Base-by-base conservation (phyloP, 1,140 invertebrate species). In the Phocides pigmalion region DNA sequence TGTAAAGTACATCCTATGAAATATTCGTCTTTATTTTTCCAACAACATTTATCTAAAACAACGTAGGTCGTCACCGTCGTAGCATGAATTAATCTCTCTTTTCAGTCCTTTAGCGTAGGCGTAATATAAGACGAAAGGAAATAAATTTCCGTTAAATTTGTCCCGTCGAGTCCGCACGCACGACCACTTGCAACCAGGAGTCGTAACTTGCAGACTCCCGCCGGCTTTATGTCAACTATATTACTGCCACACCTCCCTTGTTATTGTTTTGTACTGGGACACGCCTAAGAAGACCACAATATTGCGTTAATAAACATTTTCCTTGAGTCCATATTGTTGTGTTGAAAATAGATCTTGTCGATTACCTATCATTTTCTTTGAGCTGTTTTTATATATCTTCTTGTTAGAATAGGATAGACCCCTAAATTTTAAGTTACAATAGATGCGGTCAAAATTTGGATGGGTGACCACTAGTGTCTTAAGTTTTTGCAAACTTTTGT, bases 121-220 rank as follows among this genome's bases (percentile, higher is more conserved):
- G 22, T 58, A 42, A 56, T 25, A 19, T 58, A 19, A 58, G 42
- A 58, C 54, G 42, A 58, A 50, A 28, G 54, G 25, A 16, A 59
- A 20, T 32, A 50, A 50, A 16, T 59, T 59, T 35, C 56, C 42
- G 25, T 59, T 41, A 47, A 47, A 59, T 46, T 59, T 59, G 42
- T 19, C 12, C 16, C 15, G 25, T 35, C 41, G 25, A 47, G n/a
- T n/a, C n/a, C 15, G 28, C 28, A 51, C 22, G 28, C 49, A 25
- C 15, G 22, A 42, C 54, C 41, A 35, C 22, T 59, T 47, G 25
- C 56, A 47, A 12, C 16, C 56, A 58, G 16, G 17, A 46, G 56
- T 17, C 56, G 17, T 59, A 59, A 59, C 5, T 28, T 46, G 25
- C 54, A 59, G 54, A 47, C 54, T 47, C 54, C 54, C 54, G 25